phyloP scores from a whole-genome alignment of 1,140 invertebrate genomes.

The Drosophila tristis region DNA sequence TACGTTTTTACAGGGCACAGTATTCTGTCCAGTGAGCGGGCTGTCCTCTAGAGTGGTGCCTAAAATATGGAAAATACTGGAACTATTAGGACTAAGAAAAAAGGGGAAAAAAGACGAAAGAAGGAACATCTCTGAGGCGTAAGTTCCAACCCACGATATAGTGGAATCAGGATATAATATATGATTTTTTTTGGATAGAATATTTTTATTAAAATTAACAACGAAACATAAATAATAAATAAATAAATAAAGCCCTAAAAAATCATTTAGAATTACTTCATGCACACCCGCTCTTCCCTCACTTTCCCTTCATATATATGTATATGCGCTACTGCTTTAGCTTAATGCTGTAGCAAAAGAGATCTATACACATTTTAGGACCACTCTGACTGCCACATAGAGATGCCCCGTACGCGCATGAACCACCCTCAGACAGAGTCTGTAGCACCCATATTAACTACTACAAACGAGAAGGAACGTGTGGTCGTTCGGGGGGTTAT shows the following conservation, averaged over 20 bases:
- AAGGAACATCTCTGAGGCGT: too few species aligned
- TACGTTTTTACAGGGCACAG: not conserved
- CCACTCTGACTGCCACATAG: too few species aligned
- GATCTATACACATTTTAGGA: too few species aligned
- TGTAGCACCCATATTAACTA: constrained; percentile 8
- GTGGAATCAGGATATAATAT: too few species aligned
- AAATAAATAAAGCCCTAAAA: not conserved
- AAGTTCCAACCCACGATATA: too few species aligned
- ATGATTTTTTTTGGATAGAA: not conserved
- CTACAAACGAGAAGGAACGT: too few species aligned
- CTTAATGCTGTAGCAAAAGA: too few species aligned
- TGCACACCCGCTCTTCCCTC: too few species aligned
- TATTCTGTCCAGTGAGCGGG: not conserved
- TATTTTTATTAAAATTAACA: not conserved
- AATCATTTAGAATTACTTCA: not conserved
- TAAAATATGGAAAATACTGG: too few species aligned
- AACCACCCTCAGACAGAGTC: constrained; percentile 25
- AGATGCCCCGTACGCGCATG: not conserved
- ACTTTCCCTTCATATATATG: too few species aligned
- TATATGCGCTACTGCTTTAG: too few species aligned
- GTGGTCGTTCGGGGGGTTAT: too few species aligned
- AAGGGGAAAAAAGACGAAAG: not conserved
- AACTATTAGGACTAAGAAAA: not conserved
- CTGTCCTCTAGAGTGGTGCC: not conserved
- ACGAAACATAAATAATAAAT: not conserved